Conservation (phyloP, 1,140 invertebrate genomes). For the Ectropis grisescens region DNA sequence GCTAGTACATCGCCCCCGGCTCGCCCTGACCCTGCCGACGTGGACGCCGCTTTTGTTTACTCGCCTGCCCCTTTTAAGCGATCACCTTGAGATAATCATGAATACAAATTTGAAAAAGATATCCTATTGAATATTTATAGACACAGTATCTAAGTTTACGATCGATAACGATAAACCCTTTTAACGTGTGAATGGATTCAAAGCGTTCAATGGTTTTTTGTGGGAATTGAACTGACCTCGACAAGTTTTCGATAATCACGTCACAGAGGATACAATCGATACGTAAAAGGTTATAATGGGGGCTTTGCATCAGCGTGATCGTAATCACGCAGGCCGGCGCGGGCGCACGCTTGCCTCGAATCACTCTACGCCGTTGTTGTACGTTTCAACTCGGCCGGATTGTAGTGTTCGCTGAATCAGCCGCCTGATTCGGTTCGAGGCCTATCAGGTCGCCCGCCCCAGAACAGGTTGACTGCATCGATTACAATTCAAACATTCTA, state of each 20-base stretch:
- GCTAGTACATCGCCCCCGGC: conserved; percentile 35
- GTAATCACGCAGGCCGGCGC: conserved; percentile 13
- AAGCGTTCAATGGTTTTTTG: conserved; percentile 17
- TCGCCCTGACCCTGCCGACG: conserved; percentile 30
- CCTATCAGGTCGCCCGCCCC: conserved; percentile 31
- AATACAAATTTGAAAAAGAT: conserved; percentile 16
- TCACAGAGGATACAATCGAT: conserved; percentile 34
- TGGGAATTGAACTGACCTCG: conserved; percentile 25
- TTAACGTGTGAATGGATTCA: conserved; percentile 27
- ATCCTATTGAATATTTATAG: conserved; percentile 19
- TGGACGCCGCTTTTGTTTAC: conserved; percentile 39
- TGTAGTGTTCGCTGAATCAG: conserved; percentile 27
- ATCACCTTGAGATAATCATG: conserved; percentile 31
- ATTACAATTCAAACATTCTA: too few relatives aligned
- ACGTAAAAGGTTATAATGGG: conserved; percentile 37
- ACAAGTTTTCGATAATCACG: conserved; percentile 32
- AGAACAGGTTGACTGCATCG: conserved; percentile 20
- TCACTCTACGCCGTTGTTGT: too few relatives aligned
- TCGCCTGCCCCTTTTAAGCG: conserved; percentile 21
- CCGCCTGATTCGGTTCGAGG: conserved; percentile 51
- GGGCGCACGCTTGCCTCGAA: too few relatives aligned
- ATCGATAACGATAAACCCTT: conserved; percentile 19
- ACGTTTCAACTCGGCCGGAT: conserved; percentile 27
- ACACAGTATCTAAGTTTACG: conserved; percentile 8
- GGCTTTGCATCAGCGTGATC: conserved; percentile 26